Evolutionary conservation across 2,888 invertebrate species (phyloP), one percentile per base, ranked within the genome.

Genomic region (Aphidoletes aphidimyza): DNA sequence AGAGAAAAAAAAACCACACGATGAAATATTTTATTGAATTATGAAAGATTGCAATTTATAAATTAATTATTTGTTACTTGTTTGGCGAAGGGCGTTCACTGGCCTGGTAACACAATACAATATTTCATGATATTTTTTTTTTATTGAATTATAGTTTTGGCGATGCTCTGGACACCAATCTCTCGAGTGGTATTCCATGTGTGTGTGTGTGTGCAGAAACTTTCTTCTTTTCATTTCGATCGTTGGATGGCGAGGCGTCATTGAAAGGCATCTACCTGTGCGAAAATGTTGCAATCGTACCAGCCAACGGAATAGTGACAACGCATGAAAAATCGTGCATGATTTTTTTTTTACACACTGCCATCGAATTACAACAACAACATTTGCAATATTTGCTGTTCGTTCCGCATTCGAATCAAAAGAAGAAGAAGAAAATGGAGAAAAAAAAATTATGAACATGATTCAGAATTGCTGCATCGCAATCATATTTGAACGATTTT

Each of bases 1-100:
- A 2, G 22, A 11, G 26, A 30, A 0, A 69, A 69, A 69, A 30
- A 69, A 34, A 69, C 0, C 2, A 69, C 26, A 69, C 69, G 69
- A 69, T 69, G 69, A 69, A 30, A 69, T 81, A 81, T 81, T 81
- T 81, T 81, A 81, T 81, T 81, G 81, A 81, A 81, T 81, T 37
- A n/a, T 81, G 36, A 81, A 81, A 9, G 81, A 81, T 81, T 36
- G n/a, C 36, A 81, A n/a, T 37, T 81, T 81, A 37, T 81, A 37
- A 81, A 81, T 81, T 81, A 81, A 81, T 81, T 81, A 81, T 81
- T 81, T 81, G 81, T 81, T 37, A 22, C 81, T 37, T 69, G 69
- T 69, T 69, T 34, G 69, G 69, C 78, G 36, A 78, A 78, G 81
- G 81, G 81, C 81, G 81, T 81, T 37, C 22, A 81, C 81, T 81